These are phyloP conservation scores for Gila robusta DNA, from an alignment of 2,797 vertebrate genomes.

Conservation along the genomic window DNA sequence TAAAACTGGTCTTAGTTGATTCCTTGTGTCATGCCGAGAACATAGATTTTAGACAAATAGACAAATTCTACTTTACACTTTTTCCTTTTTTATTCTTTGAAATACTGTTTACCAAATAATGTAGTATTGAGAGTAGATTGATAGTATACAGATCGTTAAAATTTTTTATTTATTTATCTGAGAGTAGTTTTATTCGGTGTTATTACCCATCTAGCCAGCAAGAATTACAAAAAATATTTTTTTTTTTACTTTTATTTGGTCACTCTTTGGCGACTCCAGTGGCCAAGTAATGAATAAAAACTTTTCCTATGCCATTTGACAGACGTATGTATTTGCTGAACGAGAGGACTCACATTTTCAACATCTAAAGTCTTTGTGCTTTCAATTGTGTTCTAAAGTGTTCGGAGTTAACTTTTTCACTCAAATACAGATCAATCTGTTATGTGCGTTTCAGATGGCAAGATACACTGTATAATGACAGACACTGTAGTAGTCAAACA, in stretches of 20 bases:
- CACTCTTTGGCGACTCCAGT: background rate
- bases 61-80: too few species aligned
- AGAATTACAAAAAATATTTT: background rate
- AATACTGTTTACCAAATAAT: background rate
- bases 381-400: background rate
- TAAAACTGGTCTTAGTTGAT: too few species aligned
- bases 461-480: background rate
- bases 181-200: background rate
- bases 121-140: background rate
- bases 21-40: too few species aligned
- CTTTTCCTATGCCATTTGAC: background rate
- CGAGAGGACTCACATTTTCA: background rate
- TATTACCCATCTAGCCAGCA: background rate
- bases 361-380: background rate
- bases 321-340: background rate
- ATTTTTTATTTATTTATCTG: background rate
- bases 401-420: background rate
- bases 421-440: background rate
- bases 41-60: too few species aligned
- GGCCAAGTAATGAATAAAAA: background rate
- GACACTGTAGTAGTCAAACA: background rate
- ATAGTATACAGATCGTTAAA: background rate
- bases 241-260: background rate
- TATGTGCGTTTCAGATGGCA: background rate
- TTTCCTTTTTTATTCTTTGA: background rate